Base-by-base conservation (phyloP, 2,797 vertebrate species). In the Columba guinea region DNA sequence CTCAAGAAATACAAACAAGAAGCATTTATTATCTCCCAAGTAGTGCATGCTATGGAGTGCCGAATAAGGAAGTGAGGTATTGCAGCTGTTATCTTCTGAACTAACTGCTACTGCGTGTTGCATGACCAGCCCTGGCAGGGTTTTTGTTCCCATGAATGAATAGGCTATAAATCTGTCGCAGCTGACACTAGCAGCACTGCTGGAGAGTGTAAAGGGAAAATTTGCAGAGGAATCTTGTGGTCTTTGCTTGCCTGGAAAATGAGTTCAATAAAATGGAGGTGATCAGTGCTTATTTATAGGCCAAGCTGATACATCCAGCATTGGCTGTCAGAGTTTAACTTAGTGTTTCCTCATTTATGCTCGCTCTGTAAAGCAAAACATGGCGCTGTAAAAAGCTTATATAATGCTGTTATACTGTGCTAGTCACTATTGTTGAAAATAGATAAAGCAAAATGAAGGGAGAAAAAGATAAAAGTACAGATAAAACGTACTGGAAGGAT, bases 111-210 rank as follows among this genome's bases (percentile, higher is more conserved):
- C 96, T 97, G 97, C 94, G 39, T 97, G 97, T 98, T 97, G 97
- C 97, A 92, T 96, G 98, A 97, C 97, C 97, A 97, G 95, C 97
- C 80, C 89, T 97, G 98, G 98, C 97, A 98, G 98, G 96, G 96
- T 96, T 98, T 98, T 98, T 98, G 98, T 98, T 98, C 97, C 98
- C 97, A 96, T 98, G 98, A 98, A 98, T 97, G 98, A 98, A 98
- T 98, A 98, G 98, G 95, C 97, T 64, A 97, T 98, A 98, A 98
- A 98, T 98, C 98, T 98, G 98, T 97, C 87, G 87, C n/a, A 35
- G 94, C 93, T 97, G 98, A 98, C 98, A 95, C 94, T 58, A 96
- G 97, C 96, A 96, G 97, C 96, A 64, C 96, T 95, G 95, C 97
- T 97, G 93, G 97, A 97, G 95, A 97, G 97, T 97, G 96, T 97